A percentile compares a stretch with the other conserved stretches of the same genome.
Conservation (phyloP, 2,797 vertebrate species). For the Characodon lateralis region DNA sequence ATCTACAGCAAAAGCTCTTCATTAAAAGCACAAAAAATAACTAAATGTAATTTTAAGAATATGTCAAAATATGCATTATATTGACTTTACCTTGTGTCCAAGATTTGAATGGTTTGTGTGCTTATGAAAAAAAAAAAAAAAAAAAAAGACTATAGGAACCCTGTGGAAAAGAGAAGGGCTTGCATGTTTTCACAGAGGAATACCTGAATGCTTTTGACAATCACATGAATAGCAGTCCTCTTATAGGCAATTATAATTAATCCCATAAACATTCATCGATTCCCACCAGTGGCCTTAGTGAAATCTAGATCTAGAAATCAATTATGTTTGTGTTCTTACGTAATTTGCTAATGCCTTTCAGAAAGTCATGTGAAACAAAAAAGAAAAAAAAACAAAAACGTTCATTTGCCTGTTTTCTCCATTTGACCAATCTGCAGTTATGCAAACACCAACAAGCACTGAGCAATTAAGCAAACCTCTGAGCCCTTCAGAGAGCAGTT, state of each 20-base stretch:
- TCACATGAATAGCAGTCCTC: neutral
- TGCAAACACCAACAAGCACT: neutral
- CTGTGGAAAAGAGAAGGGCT: neutral
- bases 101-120: neutral
- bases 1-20: neutral
- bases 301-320: neutral
- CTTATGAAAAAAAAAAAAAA: neutral
- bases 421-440: neutral
- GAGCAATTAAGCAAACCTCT: neutral
- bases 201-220: neutral
- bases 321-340: neutral
- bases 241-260: neutral
- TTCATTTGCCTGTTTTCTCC: neutral
- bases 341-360: neutral
- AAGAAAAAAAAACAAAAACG: neutral
- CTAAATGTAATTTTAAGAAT: no score
- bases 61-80: neutral
- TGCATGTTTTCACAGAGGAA: neutral
- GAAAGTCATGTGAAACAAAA: neutral
- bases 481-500: neutral
- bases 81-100: neutral
- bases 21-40: neutral
- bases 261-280: neutral
- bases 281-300: neutral
- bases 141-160: no score